Evolutionary conservation across 2,888 invertebrate species (phyloP), one percentile per base, ranked within the genome.

Genomic region (Carabus problematicus): DNA sequence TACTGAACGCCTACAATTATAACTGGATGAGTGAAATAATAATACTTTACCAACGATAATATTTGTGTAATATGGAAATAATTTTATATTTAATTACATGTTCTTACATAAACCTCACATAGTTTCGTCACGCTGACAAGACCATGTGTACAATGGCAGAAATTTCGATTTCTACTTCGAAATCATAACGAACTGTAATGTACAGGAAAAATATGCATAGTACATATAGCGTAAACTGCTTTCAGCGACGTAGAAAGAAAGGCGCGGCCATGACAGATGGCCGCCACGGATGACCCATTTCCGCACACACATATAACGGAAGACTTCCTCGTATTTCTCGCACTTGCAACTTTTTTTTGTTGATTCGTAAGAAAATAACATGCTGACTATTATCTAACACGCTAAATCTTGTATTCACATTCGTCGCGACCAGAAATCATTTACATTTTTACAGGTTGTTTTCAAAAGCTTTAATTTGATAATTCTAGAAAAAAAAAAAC

Each of bases 81-180:
- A 61, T 49, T 29, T 45, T 49, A 45, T 39, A 47, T 39, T 45
- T 61, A 61, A 61, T 61, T 49, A 61, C 47, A 14, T 29, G 12
- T 49, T 12, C 29, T 61, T 61, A 61, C 11, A 49, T 47, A 61
- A 61, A 9, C 39, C 12, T 12, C 29, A 14, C 49, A 61, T 61
- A 61, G 29, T 61, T 61, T 61, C 61, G 61, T 61, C 49, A 61
- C 61, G 61, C 61, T 61, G 49, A 49, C 49, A 45, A 47, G 39
- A 49, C 61, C 40, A 49, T 61, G 49, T 42, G 61, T 61, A 61
- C 61, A 61, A 61, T 61, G 61, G 61, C 61, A 61, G 49, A 45
- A 29, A 60, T 61, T 61, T 61, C 61, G 61, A 61, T 61, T 61
- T 61, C 61, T 61, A 61, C 29, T 47, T 49, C 49, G 43, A 43